Evolutionary conservation across 2,888 invertebrate species (phyloP).

Genomic region (Oegoconia quadripuncta): DNA sequence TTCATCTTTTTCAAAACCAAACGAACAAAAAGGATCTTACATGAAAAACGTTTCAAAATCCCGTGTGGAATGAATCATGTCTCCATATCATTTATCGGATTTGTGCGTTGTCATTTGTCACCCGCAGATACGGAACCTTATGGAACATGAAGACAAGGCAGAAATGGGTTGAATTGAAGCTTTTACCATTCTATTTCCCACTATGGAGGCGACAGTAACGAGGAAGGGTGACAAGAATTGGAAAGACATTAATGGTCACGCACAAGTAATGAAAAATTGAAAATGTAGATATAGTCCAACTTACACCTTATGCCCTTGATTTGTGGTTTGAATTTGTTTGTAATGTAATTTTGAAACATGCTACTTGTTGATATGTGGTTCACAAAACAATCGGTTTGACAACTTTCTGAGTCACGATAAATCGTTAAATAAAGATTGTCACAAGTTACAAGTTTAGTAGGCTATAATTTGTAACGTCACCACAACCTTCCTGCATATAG

Average conservation of each 20-base stretch:
- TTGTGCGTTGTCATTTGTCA: constrained; percentile 29
- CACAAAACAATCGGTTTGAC: too few relatives aligned
- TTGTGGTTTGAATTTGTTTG: too few relatives aligned
- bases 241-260: neutral
- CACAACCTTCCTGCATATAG: too few relatives aligned
- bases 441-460: too few relatives aligned
- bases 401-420: too few relatives aligned
- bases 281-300: too few relatives aligned
- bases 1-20: neutral
- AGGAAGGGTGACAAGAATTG: neutral
- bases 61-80: constrained; percentile 11
- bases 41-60: constrained; percentile 15
- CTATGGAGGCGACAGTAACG: too few relatives aligned
- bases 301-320: too few relatives aligned
- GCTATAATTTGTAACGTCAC: too few relatives aligned
- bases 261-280: neutral
- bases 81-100: constrained; percentile 21
- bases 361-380: too few relatives aligned
- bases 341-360: too few relatives aligned
- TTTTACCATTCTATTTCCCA: neutral
- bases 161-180: constrained; percentile 1
- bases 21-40: constrained; percentile 4
- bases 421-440: too few relatives aligned
- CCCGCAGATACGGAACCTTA: constrained; percentile 22
- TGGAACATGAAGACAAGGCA: constrained; percentile 20